A percentile compares a stretch with the other conserved stretches of the same genome.
These are phyloP conservation scores for Darevskia nairensis DNA, from an alignment of 2,797 vertebrate species.

Conservation along the genomic window DNA sequence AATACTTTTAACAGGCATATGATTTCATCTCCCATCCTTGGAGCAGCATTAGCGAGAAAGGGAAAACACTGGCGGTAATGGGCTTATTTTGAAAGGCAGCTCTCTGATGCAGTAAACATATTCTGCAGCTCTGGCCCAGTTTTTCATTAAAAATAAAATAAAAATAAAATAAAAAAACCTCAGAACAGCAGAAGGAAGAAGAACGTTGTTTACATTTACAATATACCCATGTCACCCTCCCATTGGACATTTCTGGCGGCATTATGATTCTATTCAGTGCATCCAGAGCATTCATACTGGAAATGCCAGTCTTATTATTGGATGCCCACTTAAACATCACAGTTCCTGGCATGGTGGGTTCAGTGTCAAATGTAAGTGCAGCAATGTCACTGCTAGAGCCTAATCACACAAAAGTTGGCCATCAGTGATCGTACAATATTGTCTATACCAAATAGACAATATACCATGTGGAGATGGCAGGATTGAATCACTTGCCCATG, in stretches of 20 bases:
- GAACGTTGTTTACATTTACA: not conserved
- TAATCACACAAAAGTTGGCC: not conserved
- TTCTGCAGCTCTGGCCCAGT: not conserved
- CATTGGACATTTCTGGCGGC: not conserved
- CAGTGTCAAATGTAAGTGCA: not conserved
- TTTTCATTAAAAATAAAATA: not conserved
- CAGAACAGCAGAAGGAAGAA: not conserved
- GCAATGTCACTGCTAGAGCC: not conserved
- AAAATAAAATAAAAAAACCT: not conserved
- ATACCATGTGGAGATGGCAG: too few relatives aligned
- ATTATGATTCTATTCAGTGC: not conserved
- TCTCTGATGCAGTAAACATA: not conserved
- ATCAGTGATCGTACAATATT: not conserved
- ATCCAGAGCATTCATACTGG: not conserved
- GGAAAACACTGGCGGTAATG: not conserved
- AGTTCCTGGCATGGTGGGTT: not conserved
- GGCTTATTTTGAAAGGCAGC: not conserved
- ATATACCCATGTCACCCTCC: not conserved
- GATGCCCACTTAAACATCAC: accelerated
- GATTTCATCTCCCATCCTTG: not conserved
- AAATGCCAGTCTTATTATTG: not conserved
- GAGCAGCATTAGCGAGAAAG: not conserved
- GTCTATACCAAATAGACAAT: not conserved
- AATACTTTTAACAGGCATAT: not conserved
- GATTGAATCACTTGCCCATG: too few relatives aligned